Conservation (phyloP, 1,140 invertebrate genomes). For the Sinonovacula constricta region DNA sequence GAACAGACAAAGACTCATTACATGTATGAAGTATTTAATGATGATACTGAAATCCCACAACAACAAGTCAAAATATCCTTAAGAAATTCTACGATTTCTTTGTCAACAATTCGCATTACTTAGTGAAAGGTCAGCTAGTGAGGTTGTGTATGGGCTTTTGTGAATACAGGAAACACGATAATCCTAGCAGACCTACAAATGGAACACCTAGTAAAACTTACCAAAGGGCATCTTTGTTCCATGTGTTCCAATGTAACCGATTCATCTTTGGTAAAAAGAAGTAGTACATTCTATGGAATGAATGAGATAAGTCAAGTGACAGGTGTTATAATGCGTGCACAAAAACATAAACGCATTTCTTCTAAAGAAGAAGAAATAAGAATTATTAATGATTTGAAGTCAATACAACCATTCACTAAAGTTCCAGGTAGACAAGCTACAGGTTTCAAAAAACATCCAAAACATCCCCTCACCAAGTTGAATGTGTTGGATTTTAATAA, state of each 20-base stretch:
- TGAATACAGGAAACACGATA: conserved; percentile 33
- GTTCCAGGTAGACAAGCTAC: too few species aligned
- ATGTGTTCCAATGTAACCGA: conserved; percentile 29
- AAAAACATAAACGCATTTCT: too few species aligned
- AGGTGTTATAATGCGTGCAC: too few species aligned
- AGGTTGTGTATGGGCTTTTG: conserved; percentile 30
- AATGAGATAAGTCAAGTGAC: conserved; percentile 18
- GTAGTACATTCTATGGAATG: conserved; percentile 38
- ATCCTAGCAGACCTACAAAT: conserved; percentile 33
- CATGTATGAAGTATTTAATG: conserved; percentile 52
- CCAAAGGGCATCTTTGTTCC: conserved; percentile 17
- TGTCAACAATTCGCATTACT: conserved; percentile 32
- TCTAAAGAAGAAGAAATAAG: too few species aligned
- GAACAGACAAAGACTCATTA: conserved; percentile 30
- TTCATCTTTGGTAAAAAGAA: conserved; percentile 4
- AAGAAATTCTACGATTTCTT: conserved; percentile 38
- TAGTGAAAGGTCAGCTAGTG: conserved; percentile 26
- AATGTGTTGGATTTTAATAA: too few species aligned
- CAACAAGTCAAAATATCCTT: conserved; percentile 53
- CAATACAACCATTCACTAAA: too few species aligned
- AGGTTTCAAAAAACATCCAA: too few species aligned
- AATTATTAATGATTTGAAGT: too few species aligned
- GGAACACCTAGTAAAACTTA: conserved; percentile 30
- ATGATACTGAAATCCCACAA: conserved; percentile 48
- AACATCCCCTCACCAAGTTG: too few species aligned